Base-by-base conservation (phyloP, 2,113 vertebrate genomes). In the Amphiprion ocellaris region DNA sequence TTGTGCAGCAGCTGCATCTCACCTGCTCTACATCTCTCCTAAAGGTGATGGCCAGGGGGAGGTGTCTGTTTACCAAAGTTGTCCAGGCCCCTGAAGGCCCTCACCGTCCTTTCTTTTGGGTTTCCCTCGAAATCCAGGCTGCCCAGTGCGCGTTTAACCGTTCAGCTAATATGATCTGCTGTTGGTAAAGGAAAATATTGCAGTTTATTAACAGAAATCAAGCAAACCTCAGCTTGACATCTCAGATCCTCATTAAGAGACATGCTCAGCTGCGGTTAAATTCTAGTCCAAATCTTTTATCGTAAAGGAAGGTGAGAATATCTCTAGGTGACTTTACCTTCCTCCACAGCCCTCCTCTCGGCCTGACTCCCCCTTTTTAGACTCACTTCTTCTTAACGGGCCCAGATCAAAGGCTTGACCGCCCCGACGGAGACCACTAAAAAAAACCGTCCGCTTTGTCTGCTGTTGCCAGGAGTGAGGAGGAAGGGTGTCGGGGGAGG, bases 361-460 rank as follows among this genome's bases (percentile, higher is more conserved):
- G 46, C 50, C 56, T 53, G 71, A 69, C 78, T 71, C 65, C 81
- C 81, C 46, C 49, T 28, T 37, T 37, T 37, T 77, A 88, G 82
- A 90, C 91, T 90, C 88, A 82, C 73, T 87, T 90, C 87, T 92
- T 91, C 89, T 95, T 91, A 95, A 94, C 91, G 93, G 95, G 93
- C 93, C 86, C 89, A 96, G 94, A 97, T 97, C 96, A 97, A 97
- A 95, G 93, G 81, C 89, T 37, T 74, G 68, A 63, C 69, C 86
- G 92, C 87, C 93, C 89, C 90, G 23, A 24, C 78, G 78, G 94
- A 94, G 90, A 91, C 90, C 30, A 64, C 92, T 92, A 37, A 37
- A 37, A 37, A 93, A 95, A 94, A 79, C 91, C 92, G 60, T 23
- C 47, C 63, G 92, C 93, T 96, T 97, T 97, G 95, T 96, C 87